Percentiles rank a stretch among this genome's conserved stretches.
Evolutionary conservation across 2,888 invertebrate genomes (phyloP).

Genomic region (Lepidonotus clava): DNA sequence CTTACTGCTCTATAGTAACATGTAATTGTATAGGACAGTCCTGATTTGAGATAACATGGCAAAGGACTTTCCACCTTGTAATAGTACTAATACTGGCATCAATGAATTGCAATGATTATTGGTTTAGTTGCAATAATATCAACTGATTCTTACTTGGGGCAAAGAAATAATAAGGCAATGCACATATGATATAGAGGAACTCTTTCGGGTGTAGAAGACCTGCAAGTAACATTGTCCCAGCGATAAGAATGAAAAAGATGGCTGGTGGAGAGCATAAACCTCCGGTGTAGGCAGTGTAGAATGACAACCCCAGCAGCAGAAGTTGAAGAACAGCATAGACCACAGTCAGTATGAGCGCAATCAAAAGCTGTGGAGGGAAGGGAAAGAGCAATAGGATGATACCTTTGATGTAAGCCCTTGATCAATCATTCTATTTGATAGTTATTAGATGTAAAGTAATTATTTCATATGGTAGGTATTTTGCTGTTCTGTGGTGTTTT

Average conservation of each 20-base stretch:
- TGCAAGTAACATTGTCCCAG: conserved; percentile 69
- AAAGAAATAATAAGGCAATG: conserved; percentile 72
- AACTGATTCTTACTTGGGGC: conserved; percentile 66
- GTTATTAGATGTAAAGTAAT: too few relatives aligned
- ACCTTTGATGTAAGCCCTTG: too few relatives aligned
- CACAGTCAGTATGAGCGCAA: conserved; percentile 82
- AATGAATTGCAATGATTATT: background rate
- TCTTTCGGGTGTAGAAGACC: conserved; percentile 73
- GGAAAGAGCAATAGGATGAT: too few relatives aligned
- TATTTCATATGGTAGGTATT: too few relatives aligned
- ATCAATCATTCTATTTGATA: too few relatives aligned
- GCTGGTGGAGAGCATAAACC: conserved; percentile 72
- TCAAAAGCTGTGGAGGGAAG: conserved; percentile 69
- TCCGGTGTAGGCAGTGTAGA: conserved; percentile 67
- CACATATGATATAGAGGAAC: conserved; percentile 69
- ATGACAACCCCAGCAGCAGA: conserved; percentile 72
- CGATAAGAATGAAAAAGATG: conserved; percentile 69
- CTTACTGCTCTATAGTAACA: background rate
- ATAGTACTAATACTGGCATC: too few relatives aligned
- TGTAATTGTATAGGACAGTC: background rate
- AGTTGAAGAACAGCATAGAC: conserved; percentile 84
- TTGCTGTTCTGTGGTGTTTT: too few relatives aligned
- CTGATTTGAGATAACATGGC: background rate
- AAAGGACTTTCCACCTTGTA: too few relatives aligned
- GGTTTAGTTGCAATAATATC: background rate